Percentiles rank a stretch among this genome's conserved stretches.
phyloP scores from a whole-genome alignment of 2,888 invertebrate species.

The Steinernema hermaphroditum region DNA sequence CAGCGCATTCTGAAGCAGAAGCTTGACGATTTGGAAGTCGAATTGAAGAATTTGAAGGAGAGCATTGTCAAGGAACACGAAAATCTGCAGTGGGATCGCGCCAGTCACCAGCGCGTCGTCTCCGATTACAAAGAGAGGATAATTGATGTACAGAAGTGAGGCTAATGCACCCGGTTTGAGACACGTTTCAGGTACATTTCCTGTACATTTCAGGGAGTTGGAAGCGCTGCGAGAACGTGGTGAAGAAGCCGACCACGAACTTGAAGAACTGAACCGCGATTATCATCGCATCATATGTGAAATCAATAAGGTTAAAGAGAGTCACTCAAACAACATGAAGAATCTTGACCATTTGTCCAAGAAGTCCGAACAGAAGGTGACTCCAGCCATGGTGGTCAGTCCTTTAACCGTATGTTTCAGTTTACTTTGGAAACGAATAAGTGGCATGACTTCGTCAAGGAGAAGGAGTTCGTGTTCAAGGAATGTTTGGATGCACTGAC shows the following conservation, averaged over 20 bases:
- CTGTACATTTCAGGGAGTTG: background rate
- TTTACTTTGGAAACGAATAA: background rate
- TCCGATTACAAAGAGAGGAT: background rate
- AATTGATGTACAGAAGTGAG: background rate
- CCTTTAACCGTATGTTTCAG: background rate
- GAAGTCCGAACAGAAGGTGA: background rate
- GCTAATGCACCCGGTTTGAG: too few relatives aligned
- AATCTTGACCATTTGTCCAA: background rate
- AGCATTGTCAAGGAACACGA: background rate
- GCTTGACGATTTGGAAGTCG: background rate
- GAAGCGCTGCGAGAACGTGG: background rate
- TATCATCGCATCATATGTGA: background rate
- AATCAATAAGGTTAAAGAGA: background rate
- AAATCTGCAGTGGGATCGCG: background rate
- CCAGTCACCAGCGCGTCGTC: background rate
- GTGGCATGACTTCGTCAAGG: background rate
- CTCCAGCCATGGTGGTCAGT: too few relatives aligned
- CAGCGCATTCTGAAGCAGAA: background rate
- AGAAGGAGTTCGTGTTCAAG: background rate
- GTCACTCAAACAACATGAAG: background rate
- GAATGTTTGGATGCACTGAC: background rate
- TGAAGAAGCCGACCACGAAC: background rate
- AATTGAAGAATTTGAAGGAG: background rate
- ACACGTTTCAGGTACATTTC: too few relatives aligned
- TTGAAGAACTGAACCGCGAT: background rate